Base-by-base conservation (phyloP, 37 sponge, comb jelly and placozoan genomes). In the Ephydatia muelleri region DNA sequence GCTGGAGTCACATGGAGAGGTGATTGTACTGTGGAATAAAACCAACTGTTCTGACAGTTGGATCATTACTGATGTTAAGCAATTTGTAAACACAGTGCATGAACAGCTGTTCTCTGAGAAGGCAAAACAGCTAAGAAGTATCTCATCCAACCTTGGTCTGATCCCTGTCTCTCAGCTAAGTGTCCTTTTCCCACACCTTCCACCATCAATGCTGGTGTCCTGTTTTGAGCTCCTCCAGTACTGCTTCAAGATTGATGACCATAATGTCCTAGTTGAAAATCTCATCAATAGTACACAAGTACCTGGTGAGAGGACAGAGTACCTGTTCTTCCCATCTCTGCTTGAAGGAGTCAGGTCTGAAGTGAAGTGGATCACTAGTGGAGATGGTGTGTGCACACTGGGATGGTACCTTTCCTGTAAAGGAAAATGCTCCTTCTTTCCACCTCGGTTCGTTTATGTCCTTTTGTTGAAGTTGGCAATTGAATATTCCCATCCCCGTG, bases 241-340 rank as follows among this genome's bases (percentile, higher is more conserved):
- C 38, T 79, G 80, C 64, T 66, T 65, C 23, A 66, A 79, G 38
- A 38, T 79, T 6, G 65, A 79, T n/a, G 80, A 79, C 19, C 49
- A 48, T 3, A 29, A 27, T 19, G 48, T 79, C 27, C 65, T 79
- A 0, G 32, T 65, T 57, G 66, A 57, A 43, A 6, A 43, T 3
- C 43, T 43, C 19, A 57, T 9, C 6, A 27, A 19, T 30, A 68
- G 25, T 3, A n/a, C 38, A 22, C 65, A 73, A 21, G 30, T 48
- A 11, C 14, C 83, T 23, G 57, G 38, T 31, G n/a, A n/a, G n/a
- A 22, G 26, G 14, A 30, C 65, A 29, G 34, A 33, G 39, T 49
- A 71, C 34, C 67, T 76, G 12, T 87, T 74, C 75, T 87, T 87
- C 47, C 87, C 87, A 37, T 72, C 79, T 87, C 73, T 87, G 19